Base-by-base conservation (phyloP, 2,888 invertebrate species). In the Camptogramma bilineatum region DNA sequence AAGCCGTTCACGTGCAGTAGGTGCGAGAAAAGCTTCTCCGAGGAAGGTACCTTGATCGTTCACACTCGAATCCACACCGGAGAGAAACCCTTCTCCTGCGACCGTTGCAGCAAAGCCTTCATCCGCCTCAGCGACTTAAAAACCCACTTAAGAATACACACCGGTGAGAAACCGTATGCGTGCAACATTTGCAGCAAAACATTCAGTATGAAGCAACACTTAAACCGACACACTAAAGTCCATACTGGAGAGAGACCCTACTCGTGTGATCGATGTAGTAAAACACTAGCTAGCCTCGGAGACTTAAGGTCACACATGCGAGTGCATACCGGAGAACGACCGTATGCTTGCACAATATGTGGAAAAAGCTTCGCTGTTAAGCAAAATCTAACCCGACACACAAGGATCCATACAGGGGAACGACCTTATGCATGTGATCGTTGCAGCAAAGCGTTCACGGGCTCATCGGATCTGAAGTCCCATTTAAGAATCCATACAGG, bases 81-180 rank as follows among this genome's bases (percentile, higher is more conserved):
- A n/a, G 64, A 65, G 18, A 65, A 60, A 17, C 53, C 64, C 2
- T 65, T 44, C n/a, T 21, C 52, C 1, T 65, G 64, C 18, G 56
- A 61, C 0, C 48, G 42, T 1, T 65, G 64, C 34, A 47, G 57
- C 31, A 61, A 57, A 53, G 44, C 52, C 9, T 65, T 61, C 28
- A 63, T 56, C 2, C 3, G 56, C 1, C 48, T 56, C 0, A 56
- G 48, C 31, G 56, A 56, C 31, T 39, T 56, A 17, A 56, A 56
- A 50, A 56, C 48, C 0, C 56, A 56, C 9, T 16, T 56, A 21
- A 4, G 56, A n/a, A 50, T 56, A 1, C 56, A 56, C 16, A 56
- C 56, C 4, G 56, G 56, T 1, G 52, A 39, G 47, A 56, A 47
- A 21, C 56, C 55, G 8, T 56, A 52, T 24, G 31, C 24, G 7